Evolutionary conservation across 2,113 vertebrate species (phyloP), one percentile per base, ranked within the genome.

Genomic region (Pelecanus crispus): DNA sequence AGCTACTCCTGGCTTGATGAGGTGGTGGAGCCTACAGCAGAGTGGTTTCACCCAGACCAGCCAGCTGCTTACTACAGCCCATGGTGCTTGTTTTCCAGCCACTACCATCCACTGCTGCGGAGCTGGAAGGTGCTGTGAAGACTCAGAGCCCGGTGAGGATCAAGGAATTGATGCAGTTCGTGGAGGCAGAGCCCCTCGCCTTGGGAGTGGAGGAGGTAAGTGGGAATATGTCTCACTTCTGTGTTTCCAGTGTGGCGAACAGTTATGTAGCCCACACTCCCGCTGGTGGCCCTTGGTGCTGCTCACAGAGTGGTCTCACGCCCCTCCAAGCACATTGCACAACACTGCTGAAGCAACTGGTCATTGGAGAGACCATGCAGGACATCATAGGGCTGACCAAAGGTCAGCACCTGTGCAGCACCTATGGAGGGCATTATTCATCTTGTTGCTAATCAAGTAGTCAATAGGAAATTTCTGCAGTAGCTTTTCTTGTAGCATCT

Each of bases 131-230:
- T 29, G 58, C 58, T 68, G 49, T 15, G 5, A n/a, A 68, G 62
- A 44, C 58, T 81, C 78, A 13, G 53, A 95, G 62, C 22, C 65
- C 2, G 0, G 25, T 26, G 56, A 90, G 85, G 49, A 74, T 34
- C 71, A 75, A 71, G 67, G 58, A 94, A 11, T 6, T 59, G 38
- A 47, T 81, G 2, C 74, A 34, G 17, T 29, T 65, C 3, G 10
- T 25, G 17, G 87, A 95, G 8, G 8, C 12, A 13, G 87, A 97
- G 22, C 82, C 77, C 17, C 42, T 88, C 5, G 20, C 86, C 56
- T 80, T 97, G 10, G 97, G 97, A 36, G 95, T 98, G 74, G 97
- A 98, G 85, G 98, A 99, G 98, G 98, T 98, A 95, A 97, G 95
- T 56, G 65, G 42, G 24, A 63, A 38, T 78, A 19, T 50, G 7